Evolutionary conservation across 2,113 vertebrate genomes (phyloP).

Genomic region (Tragelaphus imberbis): DNA sequence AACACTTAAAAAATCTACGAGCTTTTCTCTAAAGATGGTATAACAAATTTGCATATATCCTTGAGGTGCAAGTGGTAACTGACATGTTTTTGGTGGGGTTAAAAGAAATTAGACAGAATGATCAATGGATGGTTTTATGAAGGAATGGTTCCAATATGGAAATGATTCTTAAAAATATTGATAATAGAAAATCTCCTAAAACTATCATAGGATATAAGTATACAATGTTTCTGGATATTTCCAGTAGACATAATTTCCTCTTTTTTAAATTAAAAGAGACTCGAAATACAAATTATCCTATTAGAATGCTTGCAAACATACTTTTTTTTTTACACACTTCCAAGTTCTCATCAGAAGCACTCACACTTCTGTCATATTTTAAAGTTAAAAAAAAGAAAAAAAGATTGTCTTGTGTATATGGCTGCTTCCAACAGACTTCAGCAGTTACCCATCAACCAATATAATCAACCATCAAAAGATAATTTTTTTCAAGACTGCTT

Average conservation of each 20-base stretch:
- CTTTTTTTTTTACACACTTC: background rate
- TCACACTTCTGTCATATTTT: background rate
- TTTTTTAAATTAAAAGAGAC: background rate
- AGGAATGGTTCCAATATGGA: constrained; percentile 67
- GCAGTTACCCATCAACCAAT: background rate
- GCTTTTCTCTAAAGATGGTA: constrained; percentile 46
- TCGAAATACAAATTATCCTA: background rate
- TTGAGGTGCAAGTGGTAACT: background rate
- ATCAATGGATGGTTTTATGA: background rate
- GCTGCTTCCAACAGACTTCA: background rate
- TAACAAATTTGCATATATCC: background rate
- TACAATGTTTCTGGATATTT: background rate
- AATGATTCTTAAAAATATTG: background rate
- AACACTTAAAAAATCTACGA: constrained; percentile 58
- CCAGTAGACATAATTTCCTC: background rate
- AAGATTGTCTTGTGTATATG: background rate
- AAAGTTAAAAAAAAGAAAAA: background rate
- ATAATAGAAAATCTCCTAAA: background rate
- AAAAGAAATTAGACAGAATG: background rate
- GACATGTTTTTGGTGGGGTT: background rate
- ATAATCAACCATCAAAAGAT: background rate
- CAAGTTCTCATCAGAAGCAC: background rate
- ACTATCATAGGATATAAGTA: background rate
- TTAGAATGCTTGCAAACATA: background rate
- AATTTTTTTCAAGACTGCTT: background rate